Percentiles rank a stretch among this genome's conserved stretches.
Conservation (phyloP, 2,113 vertebrate species). For the Rhabdomys dilectus region DNA sequence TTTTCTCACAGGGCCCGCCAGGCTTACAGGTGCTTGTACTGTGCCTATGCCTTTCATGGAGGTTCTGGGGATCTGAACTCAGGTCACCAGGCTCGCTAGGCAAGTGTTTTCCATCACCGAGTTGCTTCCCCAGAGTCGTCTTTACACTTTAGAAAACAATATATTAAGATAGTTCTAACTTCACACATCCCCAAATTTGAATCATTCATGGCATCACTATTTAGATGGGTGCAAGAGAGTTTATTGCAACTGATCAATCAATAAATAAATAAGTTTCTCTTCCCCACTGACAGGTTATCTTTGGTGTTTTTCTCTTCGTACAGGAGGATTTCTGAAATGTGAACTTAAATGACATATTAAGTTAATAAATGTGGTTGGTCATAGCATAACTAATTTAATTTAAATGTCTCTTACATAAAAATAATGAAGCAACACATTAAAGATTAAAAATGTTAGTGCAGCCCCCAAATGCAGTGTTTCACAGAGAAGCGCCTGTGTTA, state of each 20-base stretch:
- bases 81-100: background rate
- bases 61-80: background rate
- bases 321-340: constrained; percentile 62
- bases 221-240: constrained; percentile 67
- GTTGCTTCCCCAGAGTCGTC: background rate
- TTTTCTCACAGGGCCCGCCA: background rate
- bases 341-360: constrained; percentile 74
- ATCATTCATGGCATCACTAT: constrained; percentile 52
- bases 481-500: background rate
- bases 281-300: constrained; percentile 50
- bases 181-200: constrained; percentile 42
- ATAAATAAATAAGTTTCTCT: background rate
- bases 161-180: constrained; percentile 64
- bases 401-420: constrained; percentile 71
- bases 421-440: constrained; percentile 62
- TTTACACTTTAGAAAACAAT: constrained; percentile 56
- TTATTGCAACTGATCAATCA: background rate
- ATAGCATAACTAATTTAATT: constrained; percentile 61
- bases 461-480: constrained; percentile 47
- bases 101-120: no score
- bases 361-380: constrained; percentile 62
- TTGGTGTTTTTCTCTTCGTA: constrained; percentile 54
- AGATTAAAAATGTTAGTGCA: constrained; percentile 60
- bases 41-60: background rate
- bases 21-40: background rate